phyloP scores from a whole-genome alignment of 2,113 vertebrate genomes.

The Tiliqua scincoides region DNA sequence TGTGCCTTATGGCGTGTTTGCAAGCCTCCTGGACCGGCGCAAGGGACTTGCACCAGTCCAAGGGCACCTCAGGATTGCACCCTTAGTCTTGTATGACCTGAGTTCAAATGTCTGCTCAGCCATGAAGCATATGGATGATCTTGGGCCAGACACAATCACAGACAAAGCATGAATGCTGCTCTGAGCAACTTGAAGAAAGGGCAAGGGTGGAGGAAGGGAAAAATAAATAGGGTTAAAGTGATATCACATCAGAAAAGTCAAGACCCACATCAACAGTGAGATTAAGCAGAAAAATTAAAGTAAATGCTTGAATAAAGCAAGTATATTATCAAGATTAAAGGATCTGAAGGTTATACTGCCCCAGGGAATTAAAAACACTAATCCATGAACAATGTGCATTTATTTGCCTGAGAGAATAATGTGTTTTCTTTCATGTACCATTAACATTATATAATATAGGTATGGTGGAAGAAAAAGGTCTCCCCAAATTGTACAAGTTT shows the following conservation, averaged over 20 bases:
- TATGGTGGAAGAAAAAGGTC: not conserved
- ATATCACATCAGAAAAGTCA: not conserved
- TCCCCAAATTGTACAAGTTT: not conserved
- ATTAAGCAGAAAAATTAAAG: conserved; percentile 18
- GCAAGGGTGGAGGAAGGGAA: too few relatives aligned
- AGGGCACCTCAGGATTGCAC: too few relatives aligned
- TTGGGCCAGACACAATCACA: too few relatives aligned
- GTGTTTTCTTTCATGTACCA: not conserved
- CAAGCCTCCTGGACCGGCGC: too few relatives aligned
- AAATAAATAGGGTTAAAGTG: not conserved
- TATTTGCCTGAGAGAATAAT: not conserved
- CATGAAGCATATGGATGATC: too few relatives aligned
- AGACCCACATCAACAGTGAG: not conserved
- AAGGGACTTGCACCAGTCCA: too few relatives aligned
- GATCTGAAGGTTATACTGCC: conserved; percentile 21
- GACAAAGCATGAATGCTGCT: too few relatives aligned
- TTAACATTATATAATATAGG: not conserved
- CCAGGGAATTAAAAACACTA: conserved; percentile 23
- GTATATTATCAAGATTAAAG: conserved; percentile 3
- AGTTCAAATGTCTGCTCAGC: too few relatives aligned
- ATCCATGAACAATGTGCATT: conserved; percentile 25
- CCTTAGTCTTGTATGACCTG: too few relatives aligned
- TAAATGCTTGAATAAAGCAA: not conserved
- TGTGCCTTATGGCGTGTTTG: too few relatives aligned
- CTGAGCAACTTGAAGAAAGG: too few relatives aligned